Conservation (phyloP, 1,140 invertebrate genomes). For the Metaphire vulgaris region DNA sequence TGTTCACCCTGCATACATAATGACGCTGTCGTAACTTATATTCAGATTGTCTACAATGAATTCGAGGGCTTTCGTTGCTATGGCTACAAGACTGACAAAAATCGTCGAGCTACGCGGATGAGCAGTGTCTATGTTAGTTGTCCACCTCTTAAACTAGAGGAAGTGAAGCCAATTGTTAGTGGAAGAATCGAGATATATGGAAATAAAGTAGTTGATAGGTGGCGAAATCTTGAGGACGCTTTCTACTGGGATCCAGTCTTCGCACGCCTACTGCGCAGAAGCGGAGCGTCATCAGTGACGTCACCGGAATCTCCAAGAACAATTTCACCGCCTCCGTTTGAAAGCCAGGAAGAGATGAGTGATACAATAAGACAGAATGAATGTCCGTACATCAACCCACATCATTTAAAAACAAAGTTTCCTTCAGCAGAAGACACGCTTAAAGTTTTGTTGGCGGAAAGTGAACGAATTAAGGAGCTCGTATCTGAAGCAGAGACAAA, state of each 20-base stretch:
- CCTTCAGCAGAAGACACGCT: slow-evolving; percentile 14
- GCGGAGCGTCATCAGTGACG: background rate
- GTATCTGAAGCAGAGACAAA: slow-evolving; percentile 15
- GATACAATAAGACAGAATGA: background rate
- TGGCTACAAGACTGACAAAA: slow-evolving; percentile 15
- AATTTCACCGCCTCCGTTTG: slow-evolving; percentile 11
- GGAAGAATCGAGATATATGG: slow-evolving; percentile 9
- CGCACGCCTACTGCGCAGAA: slow-evolving; percentile 2
- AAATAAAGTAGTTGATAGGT: background rate
- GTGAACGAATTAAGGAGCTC: slow-evolving; percentile 21
- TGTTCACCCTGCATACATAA: too few relatives aligned
- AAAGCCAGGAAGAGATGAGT: slow-evolving; percentile 7
- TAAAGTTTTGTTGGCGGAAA: slow-evolving; percentile 16
- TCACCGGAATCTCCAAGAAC: slow-evolving; percentile 14
- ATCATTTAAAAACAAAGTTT: background rate
- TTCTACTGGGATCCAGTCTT: slow-evolving; percentile 29
- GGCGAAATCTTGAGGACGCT: slow-evolving; percentile 26
- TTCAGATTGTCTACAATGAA: slow-evolving; percentile 17
- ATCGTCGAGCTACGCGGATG: slow-evolving; percentile 4
- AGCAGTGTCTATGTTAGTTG: slow-evolving; percentile 22
- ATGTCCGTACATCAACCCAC: background rate
- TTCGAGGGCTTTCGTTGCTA: slow-evolving; percentile 23
- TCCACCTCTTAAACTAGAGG: slow-evolving; percentile 11
- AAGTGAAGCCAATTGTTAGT: slow-evolving; percentile 26
- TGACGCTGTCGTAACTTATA: too few relatives aligned